A percentile compares a stretch with the other conserved stretches of the same genome.
Conservation (phyloP, 2,888 invertebrate species). For the Endotricha flammealis region DNA sequence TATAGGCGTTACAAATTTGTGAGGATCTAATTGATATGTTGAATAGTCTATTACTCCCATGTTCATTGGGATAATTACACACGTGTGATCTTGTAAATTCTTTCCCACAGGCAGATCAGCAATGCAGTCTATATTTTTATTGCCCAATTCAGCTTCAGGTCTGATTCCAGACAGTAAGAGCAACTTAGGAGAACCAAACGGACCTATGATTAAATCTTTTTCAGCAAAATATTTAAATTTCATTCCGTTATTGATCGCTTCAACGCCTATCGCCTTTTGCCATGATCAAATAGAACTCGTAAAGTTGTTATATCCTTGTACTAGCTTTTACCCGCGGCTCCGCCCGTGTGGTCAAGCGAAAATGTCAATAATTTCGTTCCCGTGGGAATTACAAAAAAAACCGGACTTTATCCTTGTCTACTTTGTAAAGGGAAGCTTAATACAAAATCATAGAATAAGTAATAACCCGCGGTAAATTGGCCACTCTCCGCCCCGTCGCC, state of each 20-base stretch:
- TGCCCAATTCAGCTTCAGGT: conserved; percentile 36
- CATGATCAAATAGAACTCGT: conserved; percentile 34
- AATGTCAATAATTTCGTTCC: too few relatives aligned
- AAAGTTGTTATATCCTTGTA: conserved; percentile 37
- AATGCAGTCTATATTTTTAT: conserved; percentile 31
- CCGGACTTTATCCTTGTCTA: too few relatives aligned
- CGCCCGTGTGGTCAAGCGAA: too few relatives aligned
- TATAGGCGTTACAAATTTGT: conserved; percentile 29
- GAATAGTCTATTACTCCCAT: conserved; percentile 18
- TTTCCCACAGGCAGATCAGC: conserved; percentile 42
- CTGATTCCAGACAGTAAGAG: conserved; percentile 57
- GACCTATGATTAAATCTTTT: conserved; percentile 46
- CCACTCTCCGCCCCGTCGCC: too few relatives aligned
- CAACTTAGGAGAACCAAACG: conserved; percentile 45
- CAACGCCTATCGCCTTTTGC: conserved; percentile 36
- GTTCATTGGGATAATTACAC: conserved; percentile 25
- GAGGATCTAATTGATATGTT: conserved; percentile 24
- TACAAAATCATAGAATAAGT: too few relatives aligned
- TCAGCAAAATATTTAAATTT: conserved; percentile 26
- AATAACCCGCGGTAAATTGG: too few relatives aligned
- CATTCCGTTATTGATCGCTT: conserved; percentile 28
- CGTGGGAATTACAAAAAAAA: too few relatives aligned
- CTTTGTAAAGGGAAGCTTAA: too few relatives aligned
- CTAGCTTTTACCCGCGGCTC: too few relatives aligned
- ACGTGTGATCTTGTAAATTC: conserved; percentile 41